These are phyloP conservation scores for Sericinus montela DNA, from an alignment of 2,888 invertebrate genomes.

Conservation along the genomic window DNA sequence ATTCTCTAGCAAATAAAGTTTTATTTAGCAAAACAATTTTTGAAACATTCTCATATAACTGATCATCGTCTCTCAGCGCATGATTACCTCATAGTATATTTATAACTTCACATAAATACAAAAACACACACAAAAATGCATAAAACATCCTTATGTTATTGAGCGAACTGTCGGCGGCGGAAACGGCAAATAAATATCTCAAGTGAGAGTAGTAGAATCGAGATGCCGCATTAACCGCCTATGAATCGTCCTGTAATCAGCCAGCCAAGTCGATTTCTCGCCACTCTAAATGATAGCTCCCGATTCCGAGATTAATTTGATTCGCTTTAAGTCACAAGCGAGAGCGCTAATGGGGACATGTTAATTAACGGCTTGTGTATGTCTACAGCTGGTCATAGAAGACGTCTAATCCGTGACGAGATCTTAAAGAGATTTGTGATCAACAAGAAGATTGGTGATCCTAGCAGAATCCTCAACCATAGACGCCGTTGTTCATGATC, in stretches of 20 bases:
- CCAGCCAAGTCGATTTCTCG: constrained; percentile 51
- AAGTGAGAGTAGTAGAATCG: constrained; percentile 7
- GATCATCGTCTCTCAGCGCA: neutral
- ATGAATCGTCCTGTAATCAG: constrained; percentile 38
- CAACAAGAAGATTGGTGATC: too few species aligned
- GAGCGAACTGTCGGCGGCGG: constrained; percentile 12
- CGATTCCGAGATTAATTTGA: constrained; percentile 37
- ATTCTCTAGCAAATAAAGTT: too few species aligned
- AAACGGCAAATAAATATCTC: constrained; percentile 14
- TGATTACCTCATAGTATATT: constrained; percentile 6
- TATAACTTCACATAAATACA: constrained; percentile 6
- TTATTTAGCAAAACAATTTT: neutral
- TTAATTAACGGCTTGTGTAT: too few species aligned
- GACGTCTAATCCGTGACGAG: too few species aligned
- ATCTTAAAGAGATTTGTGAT: too few species aligned
- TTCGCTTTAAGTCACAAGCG: constrained; percentile 25
- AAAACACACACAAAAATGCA: constrained; percentile 8
- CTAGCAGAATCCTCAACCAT: too few species aligned
- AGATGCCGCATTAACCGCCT: constrained; percentile 32
- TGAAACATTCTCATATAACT: constrained; percentile 1
- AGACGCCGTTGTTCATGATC: too few species aligned
- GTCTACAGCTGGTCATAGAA: too few species aligned
- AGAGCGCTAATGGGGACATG: constrained; percentile 12
- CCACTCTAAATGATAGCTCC: constrained; percentile 41
- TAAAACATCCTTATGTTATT: constrained; percentile 8